Conservation (phyloP, 2,888 invertebrate genomes). For the Spatulosminthurus flaviceps region DNA sequence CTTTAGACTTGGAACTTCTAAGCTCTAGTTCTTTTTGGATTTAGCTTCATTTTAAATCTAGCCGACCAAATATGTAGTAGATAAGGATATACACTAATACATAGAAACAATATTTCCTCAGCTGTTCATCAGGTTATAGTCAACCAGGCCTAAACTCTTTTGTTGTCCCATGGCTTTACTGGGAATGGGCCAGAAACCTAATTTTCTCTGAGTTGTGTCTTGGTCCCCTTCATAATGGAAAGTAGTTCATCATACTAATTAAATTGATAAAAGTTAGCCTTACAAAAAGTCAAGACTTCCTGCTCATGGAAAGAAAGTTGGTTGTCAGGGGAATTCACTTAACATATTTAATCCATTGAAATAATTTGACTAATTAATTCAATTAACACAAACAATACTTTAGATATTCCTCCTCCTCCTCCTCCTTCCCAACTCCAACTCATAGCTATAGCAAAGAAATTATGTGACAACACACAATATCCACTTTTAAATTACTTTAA, state of each 20-base stretch:
- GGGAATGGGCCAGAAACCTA: background rate
- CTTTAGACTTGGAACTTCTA: too few relatives aligned
- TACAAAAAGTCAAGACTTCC: background rate
- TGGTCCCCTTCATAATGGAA: background rate
- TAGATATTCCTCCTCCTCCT: background rate
- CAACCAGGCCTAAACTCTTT: background rate
- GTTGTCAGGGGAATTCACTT: background rate
- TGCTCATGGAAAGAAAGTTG: background rate
- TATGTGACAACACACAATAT: background rate
- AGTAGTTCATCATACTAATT: constrained; percentile 4
- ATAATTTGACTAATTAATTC: background rate
- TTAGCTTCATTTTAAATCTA: too few relatives aligned
- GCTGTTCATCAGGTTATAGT: background rate
- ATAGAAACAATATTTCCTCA: background rate
- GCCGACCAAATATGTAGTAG: too few relatives aligned
- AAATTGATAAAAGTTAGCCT: background rate
- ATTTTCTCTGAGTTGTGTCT: background rate
- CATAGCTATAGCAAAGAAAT: background rate
- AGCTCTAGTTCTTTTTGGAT: too few relatives aligned
- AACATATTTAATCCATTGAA: background rate
- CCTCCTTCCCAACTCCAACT: background rate
- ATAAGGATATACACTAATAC: too few relatives aligned
- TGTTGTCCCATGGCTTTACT: background rate
- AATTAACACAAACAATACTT: background rate
- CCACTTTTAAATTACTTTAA: background rate